Conservation (phyloP, 2,888 invertebrate genomes). For the Falcaria lacertinaria region DNA sequence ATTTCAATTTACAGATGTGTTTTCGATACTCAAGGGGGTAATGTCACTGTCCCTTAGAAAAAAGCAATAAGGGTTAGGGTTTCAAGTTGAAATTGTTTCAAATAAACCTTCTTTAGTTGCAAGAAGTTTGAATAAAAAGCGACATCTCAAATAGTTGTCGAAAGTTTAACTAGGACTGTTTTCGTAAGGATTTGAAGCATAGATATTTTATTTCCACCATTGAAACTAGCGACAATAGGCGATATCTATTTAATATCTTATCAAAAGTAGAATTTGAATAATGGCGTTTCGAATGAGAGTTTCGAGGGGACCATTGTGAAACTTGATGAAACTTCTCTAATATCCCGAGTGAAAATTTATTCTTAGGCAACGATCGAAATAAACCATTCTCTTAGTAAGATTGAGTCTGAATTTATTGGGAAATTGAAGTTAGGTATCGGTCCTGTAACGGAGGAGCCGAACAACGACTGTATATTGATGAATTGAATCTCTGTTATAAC, state of each 20-base stretch:
- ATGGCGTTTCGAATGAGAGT: slow-evolving; percentile 56
- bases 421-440: slow-evolving; percentile 46
- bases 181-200: slow-evolving; percentile 3
- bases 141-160: not conserved
- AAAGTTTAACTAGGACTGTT: slow-evolving; percentile 1
- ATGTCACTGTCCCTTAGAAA: slow-evolving; percentile 41
- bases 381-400: slow-evolving; percentile 52
- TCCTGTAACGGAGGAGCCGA: slow-evolving; percentile 28
- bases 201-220: slow-evolving; percentile 40
- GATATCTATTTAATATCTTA: slow-evolving; percentile 66
- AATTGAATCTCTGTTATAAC: slow-evolving; percentile 34
- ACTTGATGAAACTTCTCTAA: slow-evolving; percentile 64
- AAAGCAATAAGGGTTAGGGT: slow-evolving; percentile 48
- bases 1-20: slow-evolving; percentile 67
- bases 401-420: slow-evolving; percentile 56
- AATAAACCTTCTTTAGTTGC: slow-evolving; percentile 18
- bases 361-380: slow-evolving; percentile 58
- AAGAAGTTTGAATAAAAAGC: not conserved
- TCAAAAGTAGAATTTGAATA: slow-evolving; percentile 69
- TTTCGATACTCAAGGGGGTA: slow-evolving; percentile 51
- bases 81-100: slow-evolving; percentile 34
- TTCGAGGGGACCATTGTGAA: slow-evolving; percentile 65
- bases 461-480: slow-evolving; percentile 43
- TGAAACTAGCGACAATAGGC: slow-evolving; percentile 48
- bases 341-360: slow-evolving; percentile 68